Base-by-base conservation (phyloP, 2,888 invertebrate species). In the Rotaria sp. region DNA sequence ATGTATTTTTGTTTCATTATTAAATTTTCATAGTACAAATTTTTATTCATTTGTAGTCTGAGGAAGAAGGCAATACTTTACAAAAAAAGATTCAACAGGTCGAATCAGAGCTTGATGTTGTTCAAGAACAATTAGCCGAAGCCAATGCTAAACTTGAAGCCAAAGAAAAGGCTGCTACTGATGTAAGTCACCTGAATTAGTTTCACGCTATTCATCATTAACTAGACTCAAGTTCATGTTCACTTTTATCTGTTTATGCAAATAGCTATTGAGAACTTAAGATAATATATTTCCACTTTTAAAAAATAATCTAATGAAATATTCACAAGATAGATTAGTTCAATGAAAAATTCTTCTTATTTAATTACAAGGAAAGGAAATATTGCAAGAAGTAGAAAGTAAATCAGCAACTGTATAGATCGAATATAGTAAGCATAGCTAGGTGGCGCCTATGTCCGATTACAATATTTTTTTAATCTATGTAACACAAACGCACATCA, bases 71-170 rank as follows among this genome's bases (percentile, higher is more conserved):
- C 89, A 95, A 96, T 91, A 94, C 95, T 90, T 94, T 99, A 90
- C 98, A 99, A 93, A 99, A 99, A 94, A 98, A 98, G 94, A 97
- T 97, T 94, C 96, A 97, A 93, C 95, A 96, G 91, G 95, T 98
- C 92, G 98, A 99, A 92, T 97, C 97, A 92, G 98, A 99, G 91
- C 94, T 98, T 91, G 99, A 99, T 93, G 95, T 96, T 93, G 97
- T 96, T 90, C 97, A 98, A 93, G 98, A 98, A 92, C 95, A 94
- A 88, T 94, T 98, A 89, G 95, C 95, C 93, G 95, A 95, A 92
- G 97, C 97, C 92, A 96, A 96, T 92, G 94, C 94, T 92, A 96
- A 97, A 93, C 94, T 99, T 88, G 99, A 99, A 92, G 97, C 97
- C 93, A 97, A 97, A 93, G 97, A 99, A 92, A 99, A 99, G 93